Percentiles rank a stretch among this genome's conserved stretches.
Evolutionary conservation across 2,888 invertebrate species (phyloP).

Genomic region (Rhagonycha lutea): DNA sequence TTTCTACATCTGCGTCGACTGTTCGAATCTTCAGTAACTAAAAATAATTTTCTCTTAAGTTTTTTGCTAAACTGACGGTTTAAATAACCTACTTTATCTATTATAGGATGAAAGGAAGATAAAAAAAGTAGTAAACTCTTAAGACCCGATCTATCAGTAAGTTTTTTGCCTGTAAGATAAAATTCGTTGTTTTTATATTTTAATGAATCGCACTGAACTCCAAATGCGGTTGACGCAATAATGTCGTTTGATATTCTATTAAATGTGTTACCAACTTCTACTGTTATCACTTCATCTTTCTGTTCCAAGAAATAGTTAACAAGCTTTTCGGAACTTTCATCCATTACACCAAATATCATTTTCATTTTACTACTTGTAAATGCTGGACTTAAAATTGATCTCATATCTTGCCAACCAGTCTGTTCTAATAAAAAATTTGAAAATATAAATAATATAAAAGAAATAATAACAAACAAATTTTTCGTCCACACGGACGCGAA

Average conservation of each 20-base stretch:
- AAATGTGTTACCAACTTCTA: not conserved
- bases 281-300: not conserved
- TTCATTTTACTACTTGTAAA: not conserved
- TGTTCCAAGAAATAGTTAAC: not conserved
- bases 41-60: not conserved
- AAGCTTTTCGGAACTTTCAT: not conserved
- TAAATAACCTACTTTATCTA: not conserved
- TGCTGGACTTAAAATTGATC: not conserved
- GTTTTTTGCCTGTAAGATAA: not conserved
- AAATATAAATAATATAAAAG: not conserved
- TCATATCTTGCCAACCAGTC: not conserved
- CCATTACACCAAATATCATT: not conserved
- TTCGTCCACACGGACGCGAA: too few relatives aligned
- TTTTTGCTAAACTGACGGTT: not conserved
- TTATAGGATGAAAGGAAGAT: not conserved
- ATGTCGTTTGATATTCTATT: not conserved
- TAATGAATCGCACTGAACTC: not conserved
- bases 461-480: too few relatives aligned
- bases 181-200: not conserved
- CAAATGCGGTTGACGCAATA: not conserved
- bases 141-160: not conserved
- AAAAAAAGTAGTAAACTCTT: not conserved
- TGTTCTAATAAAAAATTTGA: not conserved
- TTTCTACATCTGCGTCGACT: not conserved
- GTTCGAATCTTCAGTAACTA: not conserved